Evolutionary conservation across 2,888 invertebrate species (phyloP).

Genomic region (Melieria omissa): DNA sequence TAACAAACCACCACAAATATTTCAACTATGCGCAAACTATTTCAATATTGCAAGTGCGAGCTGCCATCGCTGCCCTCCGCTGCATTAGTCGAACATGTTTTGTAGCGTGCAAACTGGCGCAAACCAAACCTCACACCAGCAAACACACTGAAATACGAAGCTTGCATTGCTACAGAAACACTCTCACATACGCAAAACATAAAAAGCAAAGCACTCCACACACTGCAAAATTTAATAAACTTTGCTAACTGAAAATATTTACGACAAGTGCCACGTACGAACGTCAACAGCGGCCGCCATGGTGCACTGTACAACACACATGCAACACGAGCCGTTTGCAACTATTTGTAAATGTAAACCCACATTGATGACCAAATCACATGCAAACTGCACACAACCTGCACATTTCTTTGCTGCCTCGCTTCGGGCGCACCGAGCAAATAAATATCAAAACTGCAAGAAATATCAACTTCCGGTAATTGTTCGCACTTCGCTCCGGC

Average conservation of each 20-base stretch:
- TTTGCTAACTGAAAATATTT: background rate
- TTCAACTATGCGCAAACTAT: conserved; percentile 13
- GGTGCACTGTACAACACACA: conserved; percentile 20
- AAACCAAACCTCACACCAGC: background rate
- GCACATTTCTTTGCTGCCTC: background rate
- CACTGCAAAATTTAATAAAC: conserved; percentile 29
- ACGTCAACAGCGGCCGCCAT: background rate
- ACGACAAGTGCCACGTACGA: background rate
- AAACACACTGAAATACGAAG: background rate
- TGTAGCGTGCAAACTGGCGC: too few relatives aligned
- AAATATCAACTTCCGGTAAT: conserved; percentile 32
- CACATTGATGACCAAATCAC: conserved; percentile 23
- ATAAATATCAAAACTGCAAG: background rate
- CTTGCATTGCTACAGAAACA: background rate
- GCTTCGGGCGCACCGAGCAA: background rate
- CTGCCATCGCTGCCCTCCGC: too few relatives aligned
- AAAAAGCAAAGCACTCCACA: conserved; percentile 18
- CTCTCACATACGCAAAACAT: background rate
- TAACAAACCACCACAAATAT: background rate
- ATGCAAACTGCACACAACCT: conserved; percentile 9
- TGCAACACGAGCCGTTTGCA: conserved; percentile 2
- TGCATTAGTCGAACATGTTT: too few relatives aligned
- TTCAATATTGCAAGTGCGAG: conserved; percentile 12
- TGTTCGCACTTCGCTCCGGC: conserved; percentile 27
- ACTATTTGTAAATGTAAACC: conserved; percentile 14